A percentile compares a stretch with the other conserved stretches of the same genome.
Conservation (phyloP, 2,113 vertebrate genomes). For the Ranitomeya imitator region DNA sequence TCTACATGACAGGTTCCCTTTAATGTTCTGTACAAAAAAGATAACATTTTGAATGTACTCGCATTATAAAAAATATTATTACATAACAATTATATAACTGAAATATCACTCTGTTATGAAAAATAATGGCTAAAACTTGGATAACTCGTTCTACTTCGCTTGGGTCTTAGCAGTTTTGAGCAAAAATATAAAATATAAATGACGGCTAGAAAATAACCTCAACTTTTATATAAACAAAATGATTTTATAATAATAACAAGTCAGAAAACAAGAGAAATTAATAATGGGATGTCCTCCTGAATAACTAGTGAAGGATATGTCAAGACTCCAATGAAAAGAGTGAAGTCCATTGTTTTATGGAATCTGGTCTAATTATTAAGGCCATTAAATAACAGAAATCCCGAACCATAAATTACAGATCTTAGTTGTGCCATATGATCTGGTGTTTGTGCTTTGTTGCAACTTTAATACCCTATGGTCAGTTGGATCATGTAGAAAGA, state of each 20-base stretch:
- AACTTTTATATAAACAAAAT: not conserved
- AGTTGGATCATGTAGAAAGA: slow-evolving; percentile 38
- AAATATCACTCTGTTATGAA: no score
- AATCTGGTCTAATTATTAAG: not conserved
- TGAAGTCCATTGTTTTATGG: not conserved
- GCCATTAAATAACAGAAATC: not conserved
- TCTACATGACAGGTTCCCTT: no score
- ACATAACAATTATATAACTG: no score
- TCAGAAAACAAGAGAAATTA: not conserved
- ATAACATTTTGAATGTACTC: no score
- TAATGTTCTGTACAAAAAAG: no score
- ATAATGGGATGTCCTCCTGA: not conserved
- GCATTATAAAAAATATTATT: no score
- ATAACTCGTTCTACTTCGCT: no score
- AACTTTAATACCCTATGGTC: slow-evolving; percentile 50
- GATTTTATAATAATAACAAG: not conserved
- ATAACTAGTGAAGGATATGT: not conserved
- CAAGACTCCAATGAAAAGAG: not conserved
- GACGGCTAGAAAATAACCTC: not conserved
- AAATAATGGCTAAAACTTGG: no score
- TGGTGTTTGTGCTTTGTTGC: slow-evolving; percentile 45
- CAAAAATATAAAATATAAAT: not conserved
- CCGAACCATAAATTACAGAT: slow-evolving; percentile 32
- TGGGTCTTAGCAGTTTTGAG: no score
- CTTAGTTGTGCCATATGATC: slow-evolving; percentile 7